These are phyloP conservation scores for Aegithalos caudatus DNA, from an alignment of 2,113 vertebrate genomes.

Conservation along the genomic window DNA sequence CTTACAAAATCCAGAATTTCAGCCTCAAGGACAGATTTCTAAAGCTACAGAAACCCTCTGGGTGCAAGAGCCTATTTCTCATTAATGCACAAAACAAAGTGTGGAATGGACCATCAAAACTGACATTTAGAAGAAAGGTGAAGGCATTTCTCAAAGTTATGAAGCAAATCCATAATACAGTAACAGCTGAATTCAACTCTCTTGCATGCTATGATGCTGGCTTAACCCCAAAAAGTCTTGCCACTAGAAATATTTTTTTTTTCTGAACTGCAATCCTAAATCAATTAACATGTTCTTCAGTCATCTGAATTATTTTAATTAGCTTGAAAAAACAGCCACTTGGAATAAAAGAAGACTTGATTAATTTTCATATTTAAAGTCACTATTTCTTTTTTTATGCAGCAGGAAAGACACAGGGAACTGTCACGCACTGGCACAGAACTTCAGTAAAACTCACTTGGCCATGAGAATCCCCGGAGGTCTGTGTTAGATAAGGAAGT, in stretches of 20 bases:
- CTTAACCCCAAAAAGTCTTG: neutral
- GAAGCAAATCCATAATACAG: accelerated
- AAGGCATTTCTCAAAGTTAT: neutral
- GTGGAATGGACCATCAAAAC: neutral
- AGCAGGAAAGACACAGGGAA: neutral
- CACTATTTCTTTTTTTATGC: neutral
- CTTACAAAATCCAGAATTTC: neutral
- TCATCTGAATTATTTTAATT: conserved; percentile 42
- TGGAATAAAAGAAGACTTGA: conserved; percentile 18
- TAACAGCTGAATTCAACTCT: neutral
- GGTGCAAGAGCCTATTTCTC: neutral
- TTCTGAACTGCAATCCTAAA: neutral
- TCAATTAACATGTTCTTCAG: conserved; percentile 24
- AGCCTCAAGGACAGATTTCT: neutral
- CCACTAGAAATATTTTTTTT: neutral
- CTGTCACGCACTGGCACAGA: conserved; percentile 1
- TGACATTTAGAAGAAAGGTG: neutral
- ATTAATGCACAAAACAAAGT: neutral
- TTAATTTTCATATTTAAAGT: conserved; percentile 23
- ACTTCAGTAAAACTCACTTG: neutral
- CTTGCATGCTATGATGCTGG: neutral
- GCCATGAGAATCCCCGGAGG: neutral
- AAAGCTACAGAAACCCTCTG: neutral
- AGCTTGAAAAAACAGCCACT: conserved; percentile 31
- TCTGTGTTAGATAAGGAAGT: neutral